phyloP scores from a whole-genome alignment of 2,113 vertebrate species.

The Ia io region DNA sequence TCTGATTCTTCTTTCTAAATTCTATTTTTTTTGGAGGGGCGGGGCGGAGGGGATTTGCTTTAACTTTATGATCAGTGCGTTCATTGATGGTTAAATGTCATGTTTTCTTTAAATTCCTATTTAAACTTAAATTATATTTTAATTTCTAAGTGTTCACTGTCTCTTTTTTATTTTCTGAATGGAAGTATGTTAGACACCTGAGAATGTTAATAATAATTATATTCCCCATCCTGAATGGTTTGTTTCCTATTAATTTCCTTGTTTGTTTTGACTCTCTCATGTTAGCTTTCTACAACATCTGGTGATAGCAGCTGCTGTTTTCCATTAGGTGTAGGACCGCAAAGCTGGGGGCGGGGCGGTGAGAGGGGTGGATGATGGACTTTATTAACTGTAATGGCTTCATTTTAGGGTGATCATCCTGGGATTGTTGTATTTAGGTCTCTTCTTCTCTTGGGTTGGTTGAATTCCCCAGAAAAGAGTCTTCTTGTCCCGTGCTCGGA shows the following conservation, averaged over 20 bases:
- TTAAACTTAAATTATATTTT: background rate
- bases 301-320: background rate
- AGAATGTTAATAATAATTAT: background rate
- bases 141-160: background rate
- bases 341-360: background rate
- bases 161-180: background rate
- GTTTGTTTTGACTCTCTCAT: background rate
- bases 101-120: background rate
- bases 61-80: background rate
- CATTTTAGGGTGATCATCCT: background rate
- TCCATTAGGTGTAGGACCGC: background rate
- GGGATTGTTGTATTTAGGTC: background rate
- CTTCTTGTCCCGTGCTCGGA: background rate
- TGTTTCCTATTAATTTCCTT: background rate
- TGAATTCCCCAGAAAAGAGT: background rate
- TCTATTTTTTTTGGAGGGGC: background rate
- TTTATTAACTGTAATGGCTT: background rate
- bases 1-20: background rate
- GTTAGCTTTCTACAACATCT: background rate
- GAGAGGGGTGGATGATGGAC: too few relatives aligned
- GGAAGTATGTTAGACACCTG: background rate
- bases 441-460: background rate
- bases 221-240: background rate
- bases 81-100: background rate
- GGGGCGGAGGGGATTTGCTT: background rate